phyloP scores from a whole-genome alignment of 2,797 vertebrate genomes.

The Phoebastria nigripes region DNA sequence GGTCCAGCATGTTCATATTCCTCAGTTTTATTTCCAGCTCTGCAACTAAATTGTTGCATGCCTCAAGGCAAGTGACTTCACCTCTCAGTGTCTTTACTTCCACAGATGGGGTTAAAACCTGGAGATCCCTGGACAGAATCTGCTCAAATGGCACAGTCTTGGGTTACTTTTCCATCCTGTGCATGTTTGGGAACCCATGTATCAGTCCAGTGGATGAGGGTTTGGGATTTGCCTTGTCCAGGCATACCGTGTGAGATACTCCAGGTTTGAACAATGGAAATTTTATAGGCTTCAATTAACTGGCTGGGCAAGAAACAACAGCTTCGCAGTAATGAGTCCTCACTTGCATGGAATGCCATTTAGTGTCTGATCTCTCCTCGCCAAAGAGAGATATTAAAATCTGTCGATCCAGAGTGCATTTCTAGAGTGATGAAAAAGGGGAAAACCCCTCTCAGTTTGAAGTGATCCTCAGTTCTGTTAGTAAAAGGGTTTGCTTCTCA shows the following conservation, averaged over 20 bases:
- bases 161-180: not conserved
- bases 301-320: slow-evolving; percentile 60
- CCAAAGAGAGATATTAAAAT: slow-evolving; percentile 3
- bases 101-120: not conserved
- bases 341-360: slow-evolving; percentile 57
- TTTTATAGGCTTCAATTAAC: slow-evolving; percentile 42
- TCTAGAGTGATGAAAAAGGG: not conserved
- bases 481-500: not conserved
- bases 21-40: slow-evolving; percentile 51
- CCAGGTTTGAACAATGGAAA: slow-evolving; percentile 48
- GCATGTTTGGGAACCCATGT: not conserved
- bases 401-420: not conserved
- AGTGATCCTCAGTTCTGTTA: not conserved
- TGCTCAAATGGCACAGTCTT: not conserved
- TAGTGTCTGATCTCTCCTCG: slow-evolving; percentile 16
- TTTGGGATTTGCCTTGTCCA: not conserved
- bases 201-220: not conserved
- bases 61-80: slow-evolving; percentile 56
- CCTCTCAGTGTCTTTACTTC: not conserved
- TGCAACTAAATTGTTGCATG: slow-evolving; percentile 9
- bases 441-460: not conserved
- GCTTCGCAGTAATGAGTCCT: slow-evolving; percentile 43
- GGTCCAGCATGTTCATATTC: slow-evolving; percentile 42
- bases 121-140: not conserved
- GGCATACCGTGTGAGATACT: not conserved